Base-by-base conservation (phyloP, 2,113 vertebrate genomes). In the Rhynchomys soricoides region DNA sequence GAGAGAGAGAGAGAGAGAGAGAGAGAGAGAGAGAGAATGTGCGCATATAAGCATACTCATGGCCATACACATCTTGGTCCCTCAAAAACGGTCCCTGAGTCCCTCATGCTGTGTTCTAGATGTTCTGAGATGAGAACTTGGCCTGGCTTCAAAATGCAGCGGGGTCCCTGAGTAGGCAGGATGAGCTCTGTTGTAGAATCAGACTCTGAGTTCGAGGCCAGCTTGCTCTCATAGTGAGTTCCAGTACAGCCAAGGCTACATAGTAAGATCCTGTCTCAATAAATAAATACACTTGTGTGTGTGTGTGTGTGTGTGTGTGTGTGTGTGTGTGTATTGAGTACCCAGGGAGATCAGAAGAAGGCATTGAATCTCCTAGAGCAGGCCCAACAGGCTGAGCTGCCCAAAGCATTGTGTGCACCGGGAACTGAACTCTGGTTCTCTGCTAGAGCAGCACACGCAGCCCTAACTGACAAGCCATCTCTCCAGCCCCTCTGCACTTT, bases 71-170 rank as follows among this genome's bases (percentile, higher is more conserved):
- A 81, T 31, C 37, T 5, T 55, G 37, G 31, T 59, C 13, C 90
- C 50, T 95, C 71, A 66, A 90, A 57, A 83, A 70, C 87, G 66
- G 62, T 94, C 93, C 55, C 48, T 88, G 50, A 78, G 29, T n/a
- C 55, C 75, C 17, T 97, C 57, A n/a, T 77, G 31, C 82, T 96
- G 7, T 77, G 73, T 66, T 83, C 64, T 81, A 94, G 73, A 34
- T 15, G 64, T 50, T 86, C 73, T 95, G 57, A 40, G 55, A 81
- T 59, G 8, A 40, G 29, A 81, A 29, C 19, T 50, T 83, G 8
- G 6, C 68, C 68, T 26, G 68, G 62, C 77, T 94, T 93, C 86
- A 71, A 66, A 95, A 86, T 22, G 57, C 82, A 86, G 68, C 64
- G 31, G 1, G 71, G 45, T 16, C 15, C 40, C 70, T 86, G 21